phyloP scores from a whole-genome alignment of 2,888 invertebrate species.

The Diaperis boleti region DNA sequence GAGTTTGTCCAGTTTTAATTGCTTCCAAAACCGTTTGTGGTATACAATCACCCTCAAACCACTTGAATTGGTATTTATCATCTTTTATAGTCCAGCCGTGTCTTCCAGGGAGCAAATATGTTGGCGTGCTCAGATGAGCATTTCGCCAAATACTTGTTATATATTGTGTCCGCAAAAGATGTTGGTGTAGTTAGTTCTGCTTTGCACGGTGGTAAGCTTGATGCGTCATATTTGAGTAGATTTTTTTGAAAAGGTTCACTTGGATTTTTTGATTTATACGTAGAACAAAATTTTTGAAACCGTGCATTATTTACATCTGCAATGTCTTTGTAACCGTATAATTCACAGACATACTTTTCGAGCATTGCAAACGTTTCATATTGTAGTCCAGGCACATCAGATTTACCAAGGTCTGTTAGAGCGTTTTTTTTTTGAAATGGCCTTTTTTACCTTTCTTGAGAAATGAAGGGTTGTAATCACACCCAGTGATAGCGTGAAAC shows the following conservation, averaged over 20 bases:
- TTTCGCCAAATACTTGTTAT: too few relatives aligned
- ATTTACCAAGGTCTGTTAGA: not conserved
- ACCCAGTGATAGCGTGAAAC: conserved; percentile 38
- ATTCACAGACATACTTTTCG: conserved; percentile 43
- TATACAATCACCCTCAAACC: too few relatives aligned
- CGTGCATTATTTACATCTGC: conserved; percentile 49
- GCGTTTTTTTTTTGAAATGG: conserved; percentile 1
- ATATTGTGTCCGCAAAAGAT: too few relatives aligned
- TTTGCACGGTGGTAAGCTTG: conserved; percentile 46
- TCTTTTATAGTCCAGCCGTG: too few relatives aligned
- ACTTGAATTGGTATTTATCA: too few relatives aligned
- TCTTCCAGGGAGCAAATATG: too few relatives aligned
- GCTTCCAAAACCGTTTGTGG: too few relatives aligned
- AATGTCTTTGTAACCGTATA: conserved; percentile 51
- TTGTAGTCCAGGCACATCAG: not conserved
- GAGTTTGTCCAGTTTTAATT: too few relatives aligned
- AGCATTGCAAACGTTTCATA: not conserved
- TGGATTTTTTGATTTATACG: conserved; percentile 34
- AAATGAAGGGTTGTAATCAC: conserved; percentile 47
- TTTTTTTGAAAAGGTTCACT: conserved; percentile 42
- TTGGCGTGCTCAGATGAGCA: too few relatives aligned
- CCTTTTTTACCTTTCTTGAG: conserved; percentile 45
- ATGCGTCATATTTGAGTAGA: too few relatives aligned
- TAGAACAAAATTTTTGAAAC: conserved; percentile 42
- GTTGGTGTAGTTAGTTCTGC: conserved; percentile 45